Conservation (phyloP, 2,113 vertebrate species). For the Odocoileus hemionus region DNA sequence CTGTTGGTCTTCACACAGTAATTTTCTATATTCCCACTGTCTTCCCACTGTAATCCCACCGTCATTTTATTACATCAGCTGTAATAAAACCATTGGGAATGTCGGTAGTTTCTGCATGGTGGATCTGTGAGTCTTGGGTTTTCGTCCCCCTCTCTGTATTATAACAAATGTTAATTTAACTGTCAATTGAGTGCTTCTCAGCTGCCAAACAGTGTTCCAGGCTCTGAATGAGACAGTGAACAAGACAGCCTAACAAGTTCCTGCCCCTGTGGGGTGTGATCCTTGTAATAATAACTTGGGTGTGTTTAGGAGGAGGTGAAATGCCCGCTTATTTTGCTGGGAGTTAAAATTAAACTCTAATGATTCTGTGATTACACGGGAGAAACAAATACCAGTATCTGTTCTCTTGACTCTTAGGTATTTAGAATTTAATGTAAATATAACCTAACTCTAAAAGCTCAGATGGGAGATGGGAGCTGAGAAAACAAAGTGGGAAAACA, state of each 20-base stretch:
- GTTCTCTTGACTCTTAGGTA: neutral
- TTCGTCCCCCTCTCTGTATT: neutral
- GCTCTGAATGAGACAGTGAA: neutral
- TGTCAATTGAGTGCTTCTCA: neutral
- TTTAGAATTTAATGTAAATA: neutral
- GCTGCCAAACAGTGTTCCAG: neutral
- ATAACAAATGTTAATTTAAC: constrained; percentile 9
- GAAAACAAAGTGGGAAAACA: neutral
- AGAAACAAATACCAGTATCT: neutral
- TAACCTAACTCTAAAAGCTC: neutral
- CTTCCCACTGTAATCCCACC: neutral
- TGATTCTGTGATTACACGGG: neutral
- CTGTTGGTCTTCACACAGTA: neutral
- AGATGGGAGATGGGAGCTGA: neutral
- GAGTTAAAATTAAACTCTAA: neutral
- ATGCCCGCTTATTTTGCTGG: neutral
- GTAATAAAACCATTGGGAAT: neutral
- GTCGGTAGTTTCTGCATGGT: neutral
- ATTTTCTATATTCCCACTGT: neutral
- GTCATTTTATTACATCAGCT: neutral
- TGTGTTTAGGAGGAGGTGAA: neutral
- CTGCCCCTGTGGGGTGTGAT: neutral
- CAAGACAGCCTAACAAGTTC: neutral
- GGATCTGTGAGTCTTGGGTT: neutral
- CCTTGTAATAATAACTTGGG: neutral